Evolutionary conservation across 2,113 vertebrate species (phyloP).

Genomic region (Heliornis fulica): DNA sequence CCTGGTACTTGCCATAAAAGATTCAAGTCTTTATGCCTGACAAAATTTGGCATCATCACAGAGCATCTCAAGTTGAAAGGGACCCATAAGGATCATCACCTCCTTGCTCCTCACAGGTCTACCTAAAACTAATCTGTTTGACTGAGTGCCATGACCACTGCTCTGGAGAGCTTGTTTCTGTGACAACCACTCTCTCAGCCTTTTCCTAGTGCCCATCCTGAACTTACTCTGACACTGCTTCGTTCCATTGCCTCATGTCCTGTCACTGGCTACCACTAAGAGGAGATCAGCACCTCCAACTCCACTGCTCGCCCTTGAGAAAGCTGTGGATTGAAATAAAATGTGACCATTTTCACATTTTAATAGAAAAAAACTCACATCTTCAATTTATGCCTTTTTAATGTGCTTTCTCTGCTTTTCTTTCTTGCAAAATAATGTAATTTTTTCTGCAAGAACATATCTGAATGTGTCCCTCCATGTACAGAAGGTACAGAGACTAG

Average conservation of each 20-base stretch:
- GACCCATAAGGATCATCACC: neutral
- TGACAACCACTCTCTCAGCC: neutral
- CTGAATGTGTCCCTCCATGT: neutral
- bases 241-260: rapidly evolving
- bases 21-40: neutral
- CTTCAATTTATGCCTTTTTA: neutral
- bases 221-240: neutral
- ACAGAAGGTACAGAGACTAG: neutral
- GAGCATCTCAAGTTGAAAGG: neutral
- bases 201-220: neutral
- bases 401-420: neutral
- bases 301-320: neutral
- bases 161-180: neutral
- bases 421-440: neutral
- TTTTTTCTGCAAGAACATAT: neutral
- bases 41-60: neutral
- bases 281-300: neutral
- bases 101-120: neutral
- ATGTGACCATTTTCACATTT: neutral
- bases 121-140: neutral
- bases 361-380: neutral
- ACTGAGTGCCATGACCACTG: neutral
- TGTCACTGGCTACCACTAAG: rapidly evolving
- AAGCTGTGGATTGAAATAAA: neutral
- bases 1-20: neutral